phyloP scores from a whole-genome alignment of 2,113 vertebrate species.

The Acanthochromis polyacanthus region DNA sequence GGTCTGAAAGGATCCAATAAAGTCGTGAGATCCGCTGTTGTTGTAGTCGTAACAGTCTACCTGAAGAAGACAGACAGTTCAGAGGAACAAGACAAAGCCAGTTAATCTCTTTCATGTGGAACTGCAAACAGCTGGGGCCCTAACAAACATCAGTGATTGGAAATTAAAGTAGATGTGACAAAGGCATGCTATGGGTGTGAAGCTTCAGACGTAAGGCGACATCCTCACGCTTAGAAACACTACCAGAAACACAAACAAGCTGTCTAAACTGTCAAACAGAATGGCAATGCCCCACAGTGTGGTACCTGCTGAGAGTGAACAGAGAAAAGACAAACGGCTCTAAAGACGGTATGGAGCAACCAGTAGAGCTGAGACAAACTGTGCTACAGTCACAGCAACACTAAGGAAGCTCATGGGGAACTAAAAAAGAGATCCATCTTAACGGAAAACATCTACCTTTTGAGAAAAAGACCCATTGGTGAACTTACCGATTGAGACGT shows the following conservation, averaged over 20 bases:
- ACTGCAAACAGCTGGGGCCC: not conserved
- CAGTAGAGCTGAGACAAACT: slow-evolving; percentile 8
- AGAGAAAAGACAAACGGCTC: slow-evolving; percentile 22
- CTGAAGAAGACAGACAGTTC: slow-evolving; percentile 79
- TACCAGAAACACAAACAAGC: slow-evolving; percentile 22
- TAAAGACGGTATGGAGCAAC: slow-evolving; percentile 30
- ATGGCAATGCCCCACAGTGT: not conserved
- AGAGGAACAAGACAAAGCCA: not conserved
- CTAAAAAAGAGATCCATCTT: slow-evolving; percentile 31
- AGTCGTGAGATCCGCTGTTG: slow-evolving; percentile 92
- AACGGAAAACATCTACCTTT: slow-evolving; percentile 28
- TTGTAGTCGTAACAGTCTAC: slow-evolving; percentile 96
- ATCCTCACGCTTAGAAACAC: not conserved
- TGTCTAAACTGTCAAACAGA: not conserved
- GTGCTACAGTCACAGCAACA: slow-evolving; percentile 11
- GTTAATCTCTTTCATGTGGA: not conserved
- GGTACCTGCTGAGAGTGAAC: not conserved
- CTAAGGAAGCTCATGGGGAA: slow-evolving; percentile 36
- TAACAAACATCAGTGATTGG: not conserved
- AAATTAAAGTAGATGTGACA: slow-evolving; percentile 21
- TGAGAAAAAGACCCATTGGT: slow-evolving; percentile 39
- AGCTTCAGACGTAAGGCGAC: slow-evolving; percentile 6
- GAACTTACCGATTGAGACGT: not conserved
- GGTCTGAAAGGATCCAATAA: slow-evolving; percentile 93
- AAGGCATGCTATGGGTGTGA: slow-evolving; percentile 38